Conservation (phyloP, 1,140 invertebrate species). For the Lasaia peninsularis region DNA sequence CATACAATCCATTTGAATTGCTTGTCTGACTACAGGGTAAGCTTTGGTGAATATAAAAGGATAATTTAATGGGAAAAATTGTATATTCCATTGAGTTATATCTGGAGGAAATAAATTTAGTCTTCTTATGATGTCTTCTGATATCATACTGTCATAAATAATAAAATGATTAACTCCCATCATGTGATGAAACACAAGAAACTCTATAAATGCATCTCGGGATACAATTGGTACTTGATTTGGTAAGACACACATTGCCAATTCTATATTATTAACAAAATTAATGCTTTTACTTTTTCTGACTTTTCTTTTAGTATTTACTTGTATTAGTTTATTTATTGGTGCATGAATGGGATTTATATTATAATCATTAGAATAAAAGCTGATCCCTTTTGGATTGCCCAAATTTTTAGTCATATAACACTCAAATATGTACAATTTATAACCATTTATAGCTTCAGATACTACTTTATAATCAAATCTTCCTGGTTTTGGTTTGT, state of each 20-base stretch:
- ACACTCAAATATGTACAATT: conserved; percentile 74
- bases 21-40: conserved; percentile 64
- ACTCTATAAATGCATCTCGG: conserved; percentile 76
- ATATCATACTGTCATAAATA: conserved; percentile 77
- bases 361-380: conserved; percentile 71
- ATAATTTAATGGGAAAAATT: conserved; percentile 77
- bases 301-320: conserved; percentile 56
- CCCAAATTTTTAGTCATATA: conserved; percentile 59
- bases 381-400: conserved; percentile 76
- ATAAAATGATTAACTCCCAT: conserved; percentile 78
- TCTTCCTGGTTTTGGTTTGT: conserved; percentile 73
- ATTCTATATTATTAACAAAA: conserved; percentile 73
- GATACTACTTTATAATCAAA: conserved; percentile 65
- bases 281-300: conserved; percentile 51
- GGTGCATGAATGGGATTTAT: conserved; percentile 72
- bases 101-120: conserved; percentile 74
- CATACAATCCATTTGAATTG: conserved; percentile 82
- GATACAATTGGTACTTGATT: conserved; percentile 68
- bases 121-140: conserved; percentile 75
- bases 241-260: conserved; percentile 76
- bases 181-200: conserved; percentile 78
- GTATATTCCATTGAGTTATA: conserved; percentile 73
- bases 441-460: conserved; percentile 51
- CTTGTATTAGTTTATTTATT: conserved; percentile 69
- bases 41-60: conserved; percentile 70